Evolutionary conservation across 2,797 vertebrate genomes (phyloP), one percentile per base, ranked within the genome.

Genomic region (Miichthys miiuy): DNA sequence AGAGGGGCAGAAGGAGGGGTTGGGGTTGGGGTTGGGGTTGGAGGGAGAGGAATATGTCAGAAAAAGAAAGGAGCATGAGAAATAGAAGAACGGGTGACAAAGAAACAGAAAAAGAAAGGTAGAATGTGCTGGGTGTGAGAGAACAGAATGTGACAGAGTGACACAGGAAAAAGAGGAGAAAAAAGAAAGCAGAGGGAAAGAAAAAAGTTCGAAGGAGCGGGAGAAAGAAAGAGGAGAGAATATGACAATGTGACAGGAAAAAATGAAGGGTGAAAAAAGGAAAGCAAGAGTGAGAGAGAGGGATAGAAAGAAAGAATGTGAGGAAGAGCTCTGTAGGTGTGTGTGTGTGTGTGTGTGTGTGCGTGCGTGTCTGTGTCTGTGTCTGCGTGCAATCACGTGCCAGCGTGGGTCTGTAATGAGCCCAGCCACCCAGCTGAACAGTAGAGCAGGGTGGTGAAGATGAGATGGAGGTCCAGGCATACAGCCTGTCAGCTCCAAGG

Each of bases 401-500:
- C 87, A 90, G 86, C 85, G 81, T 89, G 85, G 88, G 79, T 91
- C 93, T 91, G 94, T 95, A 96, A 95, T 95, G 94, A 96, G 95
- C 93, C 82, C 92, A 94, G 91, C 91, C 94, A 94, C 92, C 91
- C 88, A 89, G 80, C 88, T 90, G 91, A 92, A 91, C 90, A 90
- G 91, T 88, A 79, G 92, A 94, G 89, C 90, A 90, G 88, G 89
- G 92, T 90, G 91, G 87, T 91, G 89, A 83, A 90, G 88, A 79
- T 88, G 92, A 92, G 92, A 95, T 94, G 92, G 94, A 94, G 93
- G 95, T 94, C 94, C 91, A 92, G 93, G 94, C 92, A 85, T 88
- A 88, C 82, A 88, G 90, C 83, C 91, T 93, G 93, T 93, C 89
- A 90, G 87, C 91, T 93, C 64, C 80, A 83, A 89, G 91, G 90